These are phyloP conservation scores for Hemichromis elongatus DNA, from an alignment of 2,113 vertebrate species.

Conservation along the genomic window DNA sequence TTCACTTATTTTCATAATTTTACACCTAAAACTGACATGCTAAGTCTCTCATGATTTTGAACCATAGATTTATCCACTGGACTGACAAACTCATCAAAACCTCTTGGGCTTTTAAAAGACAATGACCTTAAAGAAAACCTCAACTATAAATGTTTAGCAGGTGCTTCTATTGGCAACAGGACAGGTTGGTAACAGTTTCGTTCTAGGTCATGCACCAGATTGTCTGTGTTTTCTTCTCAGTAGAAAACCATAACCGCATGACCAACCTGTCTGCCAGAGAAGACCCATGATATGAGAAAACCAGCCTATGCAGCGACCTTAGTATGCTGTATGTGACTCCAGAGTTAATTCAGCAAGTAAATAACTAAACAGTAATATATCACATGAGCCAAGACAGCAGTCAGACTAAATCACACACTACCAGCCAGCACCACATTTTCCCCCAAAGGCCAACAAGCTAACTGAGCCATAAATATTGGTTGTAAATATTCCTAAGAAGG, in stretches of 20 bases:
- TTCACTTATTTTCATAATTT: neutral
- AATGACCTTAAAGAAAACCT: neutral
- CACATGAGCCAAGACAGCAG: slow-evolving; percentile 9
- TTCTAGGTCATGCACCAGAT: neutral
- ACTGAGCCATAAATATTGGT: slow-evolving; percentile 6
- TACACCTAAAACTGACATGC: neutral
- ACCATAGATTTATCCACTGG: neutral
- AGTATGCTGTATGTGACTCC: neutral
- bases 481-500: slow-evolving; percentile 16
- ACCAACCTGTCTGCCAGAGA: neutral
- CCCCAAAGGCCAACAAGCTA: slow-evolving; percentile 17
- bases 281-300: neutral
- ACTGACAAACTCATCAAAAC: neutral
- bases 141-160: neutral
- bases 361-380: neutral
- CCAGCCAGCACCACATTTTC: slow-evolving; percentile 3
- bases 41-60: neutral
- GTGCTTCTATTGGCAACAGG: neutral
- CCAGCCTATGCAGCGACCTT: neutral
- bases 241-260: neutral
- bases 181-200: neutral
- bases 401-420: slow-evolving; percentile 19
- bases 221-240: neutral
- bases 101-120: neutral
- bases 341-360: slow-evolving; percentile 23